Evolutionary conservation across 2,888 invertebrate genomes (phyloP).

Genomic region (Andrena flavipes): DNA sequence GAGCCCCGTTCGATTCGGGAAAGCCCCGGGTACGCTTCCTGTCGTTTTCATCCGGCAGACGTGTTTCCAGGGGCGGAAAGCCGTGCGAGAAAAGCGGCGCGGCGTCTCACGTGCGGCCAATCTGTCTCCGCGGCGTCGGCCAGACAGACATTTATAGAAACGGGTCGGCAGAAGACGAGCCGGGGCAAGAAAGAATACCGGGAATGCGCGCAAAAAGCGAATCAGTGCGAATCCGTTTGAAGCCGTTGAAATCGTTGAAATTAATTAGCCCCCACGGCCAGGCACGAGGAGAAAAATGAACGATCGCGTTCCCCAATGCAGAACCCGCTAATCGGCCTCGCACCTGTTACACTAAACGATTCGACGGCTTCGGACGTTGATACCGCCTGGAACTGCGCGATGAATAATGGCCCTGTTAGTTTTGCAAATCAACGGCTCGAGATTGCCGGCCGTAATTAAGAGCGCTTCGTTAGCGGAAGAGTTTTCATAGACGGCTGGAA

Average conservation of each 20-base stretch:
- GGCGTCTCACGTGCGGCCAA: constrained; percentile 66
- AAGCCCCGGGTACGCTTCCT: constrained; percentile 59
- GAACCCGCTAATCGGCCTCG: constrained; percentile 24
- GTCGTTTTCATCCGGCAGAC: constrained; percentile 61
- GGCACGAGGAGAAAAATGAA: too few relatives aligned
- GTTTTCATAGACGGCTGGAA: constrained; percentile 10
- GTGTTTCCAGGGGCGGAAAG: constrained; percentile 45
- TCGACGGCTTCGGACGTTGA: constrained; percentile 4
- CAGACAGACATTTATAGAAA: constrained; percentile 52
- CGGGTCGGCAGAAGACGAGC: constrained; percentile 1
- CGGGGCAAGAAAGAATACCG: constrained; percentile 3
- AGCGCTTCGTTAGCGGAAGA: constrained; percentile 25
- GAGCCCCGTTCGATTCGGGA: constrained; percentile 29
- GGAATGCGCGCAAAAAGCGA: constrained; percentile 36
- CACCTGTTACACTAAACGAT: constrained; percentile 29
- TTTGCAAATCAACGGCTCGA: constrained; percentile 4
- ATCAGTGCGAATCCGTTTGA: constrained; percentile 31
- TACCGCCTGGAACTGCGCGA: background rate
- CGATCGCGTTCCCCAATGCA: background rate
- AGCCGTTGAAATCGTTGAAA: background rate
- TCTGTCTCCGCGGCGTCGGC: constrained; percentile 58
- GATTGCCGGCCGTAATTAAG: constrained; percentile 1
- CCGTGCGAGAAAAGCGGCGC: constrained; percentile 45
- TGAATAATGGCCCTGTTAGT: background rate
- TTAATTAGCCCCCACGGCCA: constrained; percentile 9